Evolutionary conservation across 2,797 vertebrate species (phyloP), one percentile per base, ranked within the genome.

Genomic region (Amniataba percoides): DNA sequence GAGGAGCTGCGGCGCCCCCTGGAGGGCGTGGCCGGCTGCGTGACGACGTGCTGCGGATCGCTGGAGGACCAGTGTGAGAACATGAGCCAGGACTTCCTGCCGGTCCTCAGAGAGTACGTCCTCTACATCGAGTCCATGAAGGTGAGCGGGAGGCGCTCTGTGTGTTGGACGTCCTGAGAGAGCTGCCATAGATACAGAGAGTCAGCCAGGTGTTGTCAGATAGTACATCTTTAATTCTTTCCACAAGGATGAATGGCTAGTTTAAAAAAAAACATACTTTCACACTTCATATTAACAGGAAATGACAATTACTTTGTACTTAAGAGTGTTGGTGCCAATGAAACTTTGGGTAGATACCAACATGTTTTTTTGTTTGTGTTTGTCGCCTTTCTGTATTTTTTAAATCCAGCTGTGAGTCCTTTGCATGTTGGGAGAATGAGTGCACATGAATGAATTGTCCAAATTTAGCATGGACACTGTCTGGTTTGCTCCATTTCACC

Each of bases 51-150:
- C 89, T 96, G 96, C 21, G 87, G 94, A 0, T 95, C 96, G n/a
- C 92, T 99, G 90, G 98, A 98, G 71, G 97, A 98, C 63, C 95
- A 97, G 72, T 97, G 95, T 0, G 97, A 98, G 62, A 96, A 96
- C 86, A 97, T 98, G 96, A 96, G 96, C 3, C 97, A 99, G 80
- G 98, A 99, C 78, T 96, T 99, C 68, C 93, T 99, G 53, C 98
- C 98, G 1, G 97, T 99, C 0, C 96, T 99, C 59, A 91, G 97
- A 88, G 98, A 99, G 80, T 99, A 99, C 36, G 92, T 97, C 43
- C 92, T 99, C 59, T 99, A 99, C 88, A 95, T 97, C 0, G 98
- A 99, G 67, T 97, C 97, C 13, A 99, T 99, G 97, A 99, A 99
- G 97, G 98, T 99, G 87, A 89, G 81, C 1, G 19, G 12, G 48